Base-by-base conservation (phyloP, 2,797 vertebrate genomes). In the Brachyrhaphis roseni region DNA sequence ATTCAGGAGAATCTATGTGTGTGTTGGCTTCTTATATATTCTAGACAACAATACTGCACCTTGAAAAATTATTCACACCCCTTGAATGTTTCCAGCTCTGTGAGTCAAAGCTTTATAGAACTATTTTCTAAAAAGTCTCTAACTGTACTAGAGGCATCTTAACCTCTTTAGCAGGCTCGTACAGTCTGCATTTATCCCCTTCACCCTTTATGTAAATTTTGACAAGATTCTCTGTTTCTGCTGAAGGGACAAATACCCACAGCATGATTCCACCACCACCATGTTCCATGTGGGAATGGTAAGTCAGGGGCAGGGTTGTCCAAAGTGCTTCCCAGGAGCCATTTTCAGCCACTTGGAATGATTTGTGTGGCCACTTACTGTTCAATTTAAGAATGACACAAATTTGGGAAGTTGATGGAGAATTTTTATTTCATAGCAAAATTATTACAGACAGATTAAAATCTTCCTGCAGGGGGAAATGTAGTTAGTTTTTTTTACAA, bases 1-100 rank as follows among this genome's bases (percentile, higher is more conserved):
- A 92, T 92, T 92, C 90, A 92, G 85, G 89, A 91, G 90, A 81
- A 83, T 71, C 36, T 26, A 66, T 73, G 76, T 75, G 70, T 86
- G 43, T 76, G 77, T 64, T 74, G 36, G 59, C 57, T 71, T 82
- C 47, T 85, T 78, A 81, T 76, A 86, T 83, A 85, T 82, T 84
- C 62, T 81, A 82, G 86, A 84, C 72, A 86, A 75, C 59, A 83
- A 70, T 39, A 76, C 75, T 13, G 57, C 80, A 78, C 62, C 79
- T 16, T 28, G 66, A 34, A 75, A 76, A 74, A 78, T 78, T 11
- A 12, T 71, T 76, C 77, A 85, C 70, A 71, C 13, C 26, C 6
- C 5, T 36, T 34, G 39, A 43, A 70, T 28, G 23, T 71, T 46
- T 71, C 28, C 43, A 71, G 26, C 26, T 2, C 41, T 71, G 41